A percentile compares a stretch with the other conserved stretches of the same genome.
Conservation (phyloP, 2,888 invertebrate genomes). For the Eubasilissa splendida region DNA sequence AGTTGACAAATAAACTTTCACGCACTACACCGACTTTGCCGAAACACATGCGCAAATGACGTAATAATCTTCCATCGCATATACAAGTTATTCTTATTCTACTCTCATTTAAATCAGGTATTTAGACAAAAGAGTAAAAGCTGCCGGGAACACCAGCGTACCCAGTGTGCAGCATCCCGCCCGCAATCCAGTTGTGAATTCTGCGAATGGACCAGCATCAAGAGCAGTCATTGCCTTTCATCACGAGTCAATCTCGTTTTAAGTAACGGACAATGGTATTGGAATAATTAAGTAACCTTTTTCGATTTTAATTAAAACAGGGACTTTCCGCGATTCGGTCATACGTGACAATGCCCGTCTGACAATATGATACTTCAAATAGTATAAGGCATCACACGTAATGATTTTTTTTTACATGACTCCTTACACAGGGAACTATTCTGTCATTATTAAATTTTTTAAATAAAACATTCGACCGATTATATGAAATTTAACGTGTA, state of each 20-base stretch:
- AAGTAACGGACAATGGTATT: constrained; percentile 20
- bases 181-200: constrained; percentile 24
- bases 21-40: too few relatives aligned
- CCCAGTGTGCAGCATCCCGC: not conserved
- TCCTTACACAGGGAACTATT: too few relatives aligned
- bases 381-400: too few relatives aligned
- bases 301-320: constrained; percentile 27
- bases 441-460: too few relatives aligned
- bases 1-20: too few relatives aligned
- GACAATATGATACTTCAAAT: too few relatives aligned
- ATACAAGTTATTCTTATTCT: not conserved
- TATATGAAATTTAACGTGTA: too few relatives aligned
- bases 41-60: not conserved
- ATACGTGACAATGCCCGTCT: too few relatives aligned
- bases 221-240: not conserved
- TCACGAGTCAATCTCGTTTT: constrained; percentile 23
- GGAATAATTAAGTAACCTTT: constrained; percentile 28
- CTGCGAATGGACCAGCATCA: constrained; percentile 21
- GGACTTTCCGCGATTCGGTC: not conserved
- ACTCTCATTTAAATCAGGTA: constrained; percentile 6
- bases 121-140: constrained; percentile 6
- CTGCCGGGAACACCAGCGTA: not conserved
- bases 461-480: too few relatives aligned
- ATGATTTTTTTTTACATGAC: too few relatives aligned
- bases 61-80: not conserved